These are phyloP conservation scores for Lepidocolaptes lacrymiger DNA, from an alignment of 2,797 vertebrate species.

Conservation along the genomic window DNA sequence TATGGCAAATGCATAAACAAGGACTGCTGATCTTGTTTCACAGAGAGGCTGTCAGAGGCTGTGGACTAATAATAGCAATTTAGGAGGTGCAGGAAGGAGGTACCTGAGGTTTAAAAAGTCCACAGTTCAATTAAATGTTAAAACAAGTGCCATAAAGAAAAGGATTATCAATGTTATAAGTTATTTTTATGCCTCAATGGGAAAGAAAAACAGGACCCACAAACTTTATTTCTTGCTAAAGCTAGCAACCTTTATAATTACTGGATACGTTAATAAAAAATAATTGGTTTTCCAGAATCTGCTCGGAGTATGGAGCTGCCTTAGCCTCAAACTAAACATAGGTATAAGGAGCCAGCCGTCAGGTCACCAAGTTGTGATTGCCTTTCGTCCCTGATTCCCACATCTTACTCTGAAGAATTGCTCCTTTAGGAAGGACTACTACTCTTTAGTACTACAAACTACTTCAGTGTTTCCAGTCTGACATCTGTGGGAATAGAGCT, in stretches of 20 bases:
- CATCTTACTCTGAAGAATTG: background rate
- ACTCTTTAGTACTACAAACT: background rate
- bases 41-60: background rate
- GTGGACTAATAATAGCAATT: conserved; percentile 14
- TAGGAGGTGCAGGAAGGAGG: background rate
- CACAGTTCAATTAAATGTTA: conserved; percentile 13
- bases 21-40: background rate
- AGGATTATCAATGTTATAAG: background rate
- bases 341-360: background rate
- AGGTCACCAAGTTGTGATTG: background rate
- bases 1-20: background rate
- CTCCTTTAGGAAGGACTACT: background rate
- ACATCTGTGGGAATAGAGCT: background rate
- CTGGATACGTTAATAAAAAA: background rate
- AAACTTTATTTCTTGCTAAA: conserved; percentile 7
- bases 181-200: background rate
- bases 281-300: background rate
- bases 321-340: background rate
- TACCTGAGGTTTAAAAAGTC: background rate
- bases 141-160: background rate
- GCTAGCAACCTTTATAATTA: background rate
- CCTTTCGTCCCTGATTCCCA: background rate
- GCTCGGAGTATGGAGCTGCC: background rate
- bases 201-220: background rate
- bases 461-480: background rate